These are phyloP conservation scores for Apolygus lucorum DNA, from an alignment of 1,140 invertebrate species.

Conservation along the genomic window DNA sequence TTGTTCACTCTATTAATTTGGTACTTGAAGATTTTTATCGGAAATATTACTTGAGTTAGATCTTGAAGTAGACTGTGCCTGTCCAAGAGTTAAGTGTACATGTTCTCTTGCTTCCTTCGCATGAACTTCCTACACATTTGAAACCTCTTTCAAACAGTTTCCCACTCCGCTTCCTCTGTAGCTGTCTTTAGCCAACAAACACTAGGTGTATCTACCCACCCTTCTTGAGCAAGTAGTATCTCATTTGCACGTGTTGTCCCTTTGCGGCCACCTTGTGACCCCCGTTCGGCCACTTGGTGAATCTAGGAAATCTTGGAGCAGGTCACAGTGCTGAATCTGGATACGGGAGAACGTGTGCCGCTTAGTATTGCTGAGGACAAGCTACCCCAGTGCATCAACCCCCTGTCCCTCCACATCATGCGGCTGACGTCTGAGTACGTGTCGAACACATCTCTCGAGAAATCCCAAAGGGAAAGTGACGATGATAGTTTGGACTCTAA, in stretches of 20 bases:
- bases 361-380: conserved; percentile 84
- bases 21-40: too few relatives aligned
- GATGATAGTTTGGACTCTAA: conserved; percentile 75
- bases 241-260: neutral
- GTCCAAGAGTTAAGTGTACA: too few relatives aligned
- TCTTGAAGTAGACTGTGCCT: too few relatives aligned
- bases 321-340: conserved; percentile 85
- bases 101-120: too few relatives aligned
- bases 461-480: conserved; percentile 66
- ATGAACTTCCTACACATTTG: too few relatives aligned
- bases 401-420: conserved; percentile 87
- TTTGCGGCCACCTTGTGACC: conserved; percentile 9
- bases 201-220: too few relatives aligned
- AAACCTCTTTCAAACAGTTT: too few relatives aligned
- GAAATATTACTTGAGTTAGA: too few relatives aligned
- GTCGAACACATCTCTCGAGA: conserved; percentile 58
- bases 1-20: too few relatives aligned
- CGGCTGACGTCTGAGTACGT: conserved; percentile 82
- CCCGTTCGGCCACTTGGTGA: conserved; percentile 10
- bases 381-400: conserved; percentile 77
- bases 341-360: conserved; percentile 83
- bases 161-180: too few relatives aligned
- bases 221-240: conserved; percentile 2
- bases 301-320: conserved; percentile 77
- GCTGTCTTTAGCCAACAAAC: too few relatives aligned